Evolutionary conservation across 2,888 invertebrate species (phyloP).

Genomic region (Drosophila sordidapex): DNA sequence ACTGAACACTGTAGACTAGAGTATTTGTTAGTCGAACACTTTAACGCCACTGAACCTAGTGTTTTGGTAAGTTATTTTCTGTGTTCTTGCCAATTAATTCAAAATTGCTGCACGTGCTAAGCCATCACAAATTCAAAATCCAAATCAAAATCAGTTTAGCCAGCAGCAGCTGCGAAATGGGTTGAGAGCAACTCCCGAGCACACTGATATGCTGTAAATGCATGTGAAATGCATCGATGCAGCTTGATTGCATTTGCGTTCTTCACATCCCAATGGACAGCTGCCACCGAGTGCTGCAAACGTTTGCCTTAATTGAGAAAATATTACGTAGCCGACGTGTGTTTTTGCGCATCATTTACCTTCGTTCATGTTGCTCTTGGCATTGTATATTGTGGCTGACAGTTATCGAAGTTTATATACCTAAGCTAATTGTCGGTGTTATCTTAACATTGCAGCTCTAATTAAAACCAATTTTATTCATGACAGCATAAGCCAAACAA

Average conservation of each 20-base stretch:
- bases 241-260: constrained; percentile 45
- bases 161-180: constrained; percentile 14
- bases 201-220: constrained; percentile 12
- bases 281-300: constrained; percentile 4
- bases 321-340: constrained; percentile 5
- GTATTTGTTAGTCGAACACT: background rate
- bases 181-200: background rate
- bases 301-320: constrained; percentile 19
- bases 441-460: background rate
- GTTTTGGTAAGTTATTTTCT: constrained; percentile 3
- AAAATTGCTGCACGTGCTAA: constrained; percentile 13
- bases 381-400: constrained; percentile 8
- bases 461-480: constrained; percentile 4
- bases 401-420: background rate
- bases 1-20: background rate
- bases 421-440: background rate
- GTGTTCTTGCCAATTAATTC: constrained; percentile 53
- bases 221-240: constrained; percentile 21
- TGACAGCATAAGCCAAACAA: background rate
- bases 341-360: constrained; percentile 10
- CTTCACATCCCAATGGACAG: constrained; percentile 14
- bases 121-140: background rate
- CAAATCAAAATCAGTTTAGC: constrained; percentile 26
- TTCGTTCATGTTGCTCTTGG: constrained; percentile 16
- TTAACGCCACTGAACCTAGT: background rate